Base-by-base conservation (phyloP, 1,140 invertebrate species). In the Lethocerus indicus region DNA sequence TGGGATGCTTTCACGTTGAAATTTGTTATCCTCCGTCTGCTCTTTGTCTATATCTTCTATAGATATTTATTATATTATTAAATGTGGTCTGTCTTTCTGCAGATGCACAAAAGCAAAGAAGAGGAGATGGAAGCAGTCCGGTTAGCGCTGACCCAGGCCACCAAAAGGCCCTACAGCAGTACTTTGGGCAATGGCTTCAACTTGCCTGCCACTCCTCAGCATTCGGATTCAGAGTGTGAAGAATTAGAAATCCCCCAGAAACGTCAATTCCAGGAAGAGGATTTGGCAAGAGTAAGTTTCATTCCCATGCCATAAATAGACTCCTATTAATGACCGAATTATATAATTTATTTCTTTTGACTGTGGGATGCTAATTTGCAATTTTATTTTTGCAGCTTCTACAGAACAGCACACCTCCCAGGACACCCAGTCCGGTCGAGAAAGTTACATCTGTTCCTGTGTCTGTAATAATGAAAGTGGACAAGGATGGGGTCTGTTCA, bases 391-490 rank as follows among this genome's bases (percentile, higher is more conserved):
- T 64, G 55, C 58, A 70, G 68, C 47, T 70, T 47, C 52, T 73
- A 54, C 58, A 62, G 59, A 64, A 67, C 29, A 62, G 62, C 14
- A 70, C 67, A 23, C 68, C 72, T 25, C 68, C 71, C 9, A 53
- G 62, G 7, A 64, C 64, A 6, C 63, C 67, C 2, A 71, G 66
- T 53, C 67, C 68, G 6, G 59, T 62, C 20, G 57, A 64, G 16
- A 47, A 60, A 24, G 63, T 51, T 54, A 65, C 42, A 23, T 57
- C 57, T 16, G 57, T 66, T 52, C 67, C 68, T 2, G 71, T 73
- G 2, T 78, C 78, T 20, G 85, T 89, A 48, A 88, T 88, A 53
- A 86, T 86, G 79, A 73, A 73, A 48, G 83, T 79, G 0, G 78
- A 82, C 58, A 77, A 78, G 47, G 78, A 82, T 58, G 83, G 83